Base-by-base conservation (phyloP, 2,797 vertebrate genomes). In the Lepidocolaptes lacrymiger region DNA sequence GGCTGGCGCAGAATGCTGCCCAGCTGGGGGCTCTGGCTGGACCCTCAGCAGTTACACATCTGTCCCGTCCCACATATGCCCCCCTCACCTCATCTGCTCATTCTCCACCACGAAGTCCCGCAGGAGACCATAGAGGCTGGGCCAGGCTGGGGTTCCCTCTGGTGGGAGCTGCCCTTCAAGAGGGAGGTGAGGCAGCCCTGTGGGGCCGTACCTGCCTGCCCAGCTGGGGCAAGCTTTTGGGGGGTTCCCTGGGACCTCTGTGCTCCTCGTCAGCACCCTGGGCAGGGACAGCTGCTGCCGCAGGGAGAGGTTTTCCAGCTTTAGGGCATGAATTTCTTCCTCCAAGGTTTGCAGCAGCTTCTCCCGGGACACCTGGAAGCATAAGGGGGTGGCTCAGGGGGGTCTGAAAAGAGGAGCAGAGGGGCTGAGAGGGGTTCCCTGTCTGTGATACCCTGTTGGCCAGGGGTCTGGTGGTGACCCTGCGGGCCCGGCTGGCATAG, bases 61-160 rank as follows among this genome's bases (percentile, higher is more conserved):
- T 54, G 18, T 32, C 52, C 52, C 18, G 3, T 54, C 93, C 97
- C 89, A 94, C 81, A 94, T 39, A 8, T 92, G 84, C 54, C 10
- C 69, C 67, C 85, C 44, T 0, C 94, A 98, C 98, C 98, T 97
- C 54, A 98, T 97, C 93, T 88, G 91, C 84, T 98, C 96, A 0
- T 98, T 98, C 88, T 98, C 98, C 88, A 97, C 94, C 97, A 98
- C 97, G 1, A 98, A 98, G 72, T 98, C 97, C 88, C 97, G 75
- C 20, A 98, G 88, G 94, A 98, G 96, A 32, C 96, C 85, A 0
- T 94, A 98, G 81, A 98, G 97, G 71, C 96, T 98, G 91, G 79
- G 95, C 97, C 96, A 97, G 95, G 93, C 96, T 52, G 88, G 95
- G 58, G 72, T 89, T 87, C 51, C 49, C 66, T 88, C 64, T 0